Conservation (phyloP, 2,888 invertebrate genomes). For the Caenorhabditis sinica region DNA sequence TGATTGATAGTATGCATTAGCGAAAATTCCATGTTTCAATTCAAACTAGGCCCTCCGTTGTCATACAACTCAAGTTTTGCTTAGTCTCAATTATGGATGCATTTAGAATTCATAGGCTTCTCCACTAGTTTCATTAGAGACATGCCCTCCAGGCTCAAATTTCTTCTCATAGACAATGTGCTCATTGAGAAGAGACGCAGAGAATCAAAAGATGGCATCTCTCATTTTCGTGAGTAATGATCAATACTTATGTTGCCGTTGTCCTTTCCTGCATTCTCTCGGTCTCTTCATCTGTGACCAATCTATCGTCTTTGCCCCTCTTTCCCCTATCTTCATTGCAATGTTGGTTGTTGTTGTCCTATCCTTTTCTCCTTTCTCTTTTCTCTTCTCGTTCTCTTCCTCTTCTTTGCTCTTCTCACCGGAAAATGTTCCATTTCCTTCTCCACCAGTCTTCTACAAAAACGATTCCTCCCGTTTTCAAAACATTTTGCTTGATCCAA, state of each 20-base stretch:
- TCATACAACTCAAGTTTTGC: too few relatives aligned
- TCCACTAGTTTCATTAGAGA: too few relatives aligned
- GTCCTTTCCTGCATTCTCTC: neutral
- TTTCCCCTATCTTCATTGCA: constrained; percentile 1
- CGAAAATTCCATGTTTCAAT: too few relatives aligned
- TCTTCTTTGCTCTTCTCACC: neutral
- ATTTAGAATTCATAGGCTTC: neutral
- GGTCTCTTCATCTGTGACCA: constrained; percentile 24
- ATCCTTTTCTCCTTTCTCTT: neutral
- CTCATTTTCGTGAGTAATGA: neutral
- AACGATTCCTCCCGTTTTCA: too few relatives aligned
- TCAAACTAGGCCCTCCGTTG: too few relatives aligned
- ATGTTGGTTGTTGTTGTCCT: neutral
- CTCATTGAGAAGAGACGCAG: neutral
- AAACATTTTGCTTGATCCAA: too few relatives aligned
- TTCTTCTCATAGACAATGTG: neutral
- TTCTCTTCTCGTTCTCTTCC: neutral
- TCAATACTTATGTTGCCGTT: neutral
- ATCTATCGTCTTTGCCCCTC: neutral
- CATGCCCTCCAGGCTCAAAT: too few relatives aligned
- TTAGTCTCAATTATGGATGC: neutral
- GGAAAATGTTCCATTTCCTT: neutral
- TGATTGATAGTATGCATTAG: too few relatives aligned
- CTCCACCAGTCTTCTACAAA: neutral
- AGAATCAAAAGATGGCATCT: neutral